phyloP scores from a whole-genome alignment of 1,140 invertebrate genomes.

The Radopholus similis region DNA sequence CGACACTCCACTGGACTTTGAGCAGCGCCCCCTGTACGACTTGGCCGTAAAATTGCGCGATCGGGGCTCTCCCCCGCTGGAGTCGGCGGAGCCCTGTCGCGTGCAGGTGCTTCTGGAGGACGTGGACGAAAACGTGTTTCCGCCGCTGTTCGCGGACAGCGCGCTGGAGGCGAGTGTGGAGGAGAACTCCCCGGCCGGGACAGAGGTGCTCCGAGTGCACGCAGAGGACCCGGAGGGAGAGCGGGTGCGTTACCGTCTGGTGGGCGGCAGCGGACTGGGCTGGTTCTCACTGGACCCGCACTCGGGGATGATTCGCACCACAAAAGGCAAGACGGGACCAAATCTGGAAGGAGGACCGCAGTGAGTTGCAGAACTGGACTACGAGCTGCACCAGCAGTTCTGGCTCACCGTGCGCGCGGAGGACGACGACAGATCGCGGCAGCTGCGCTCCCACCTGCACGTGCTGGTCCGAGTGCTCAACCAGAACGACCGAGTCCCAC shows the following conservation, averaged over 20 bases:
- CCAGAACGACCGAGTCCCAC: conserved; percentile 86
- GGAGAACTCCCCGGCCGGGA: conserved; percentile 61
- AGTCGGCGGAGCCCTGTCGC: conserved; percentile 53
- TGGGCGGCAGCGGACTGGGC: conserved; percentile 81
- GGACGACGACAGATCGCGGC: conserved; percentile 67
- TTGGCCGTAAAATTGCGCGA: conserved; percentile 47
- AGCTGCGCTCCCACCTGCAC: conserved; percentile 66
- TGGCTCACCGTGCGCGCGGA: conserved; percentile 89
- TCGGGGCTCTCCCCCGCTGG: conserved; percentile 58
- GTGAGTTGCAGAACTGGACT: conserved; percentile 68
- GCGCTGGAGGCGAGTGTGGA: conserved; percentile 68
- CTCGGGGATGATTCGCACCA: conserved; percentile 77
- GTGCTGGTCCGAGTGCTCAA: conserved; percentile 83
- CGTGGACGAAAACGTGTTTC: conserved; percentile 82
- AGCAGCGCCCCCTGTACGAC: conserved; percentile 48
- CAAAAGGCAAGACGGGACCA: conserved; percentile 35
- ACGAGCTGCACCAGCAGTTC: conserved; percentile 78
- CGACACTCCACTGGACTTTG: conserved; percentile 48
- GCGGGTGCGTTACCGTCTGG: conserved; percentile 76
- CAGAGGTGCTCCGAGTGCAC: conserved; percentile 27
- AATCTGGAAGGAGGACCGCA: background rate
- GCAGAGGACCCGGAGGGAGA: conserved; percentile 68
- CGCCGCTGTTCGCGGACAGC: conserved; percentile 79
- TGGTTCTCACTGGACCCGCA: conserved; percentile 79
- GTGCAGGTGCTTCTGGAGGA: conserved; percentile 77